Conservation (phyloP, 2,797 vertebrate genomes). For the Myiothlypis coronata region DNA sequence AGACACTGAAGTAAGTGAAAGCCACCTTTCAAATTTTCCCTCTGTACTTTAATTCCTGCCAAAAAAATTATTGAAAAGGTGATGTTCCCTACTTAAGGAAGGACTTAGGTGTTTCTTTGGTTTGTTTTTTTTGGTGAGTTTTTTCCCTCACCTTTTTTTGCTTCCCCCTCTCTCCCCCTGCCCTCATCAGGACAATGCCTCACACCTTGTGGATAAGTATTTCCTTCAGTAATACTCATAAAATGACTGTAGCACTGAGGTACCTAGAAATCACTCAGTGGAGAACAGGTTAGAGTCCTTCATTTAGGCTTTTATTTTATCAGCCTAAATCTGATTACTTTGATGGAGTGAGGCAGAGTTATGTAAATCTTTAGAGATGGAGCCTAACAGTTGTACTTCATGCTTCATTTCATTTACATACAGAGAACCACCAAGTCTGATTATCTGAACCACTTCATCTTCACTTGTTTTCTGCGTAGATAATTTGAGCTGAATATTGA, state of each 20-base stretch:
- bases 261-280: neutral
- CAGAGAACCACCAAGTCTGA: neutral
- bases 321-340: neutral
- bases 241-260: neutral
- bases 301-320: neutral
- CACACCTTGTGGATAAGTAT: neutral
- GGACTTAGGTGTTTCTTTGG: accelerated
- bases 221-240: neutral
- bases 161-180: accelerated
- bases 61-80: neutral
- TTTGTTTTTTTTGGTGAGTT: neutral
- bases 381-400: neutral
- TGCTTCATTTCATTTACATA: neutral
- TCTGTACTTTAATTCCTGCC: neutral
- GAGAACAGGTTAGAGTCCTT: neutral
- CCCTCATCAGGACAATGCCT: neutral
- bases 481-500: neutral
- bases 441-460: neutral
- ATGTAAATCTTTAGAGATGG: neutral
- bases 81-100: neutral
- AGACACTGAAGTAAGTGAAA: neutral
- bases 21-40: neutral
- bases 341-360: neutral
- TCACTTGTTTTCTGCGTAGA: neutral
- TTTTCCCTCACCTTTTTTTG: accelerated